Evolutionary conservation across 2,113 vertebrate genomes (phyloP), one percentile per base, ranked within the genome.

Genomic region (Leptosomus discolor): DNA sequence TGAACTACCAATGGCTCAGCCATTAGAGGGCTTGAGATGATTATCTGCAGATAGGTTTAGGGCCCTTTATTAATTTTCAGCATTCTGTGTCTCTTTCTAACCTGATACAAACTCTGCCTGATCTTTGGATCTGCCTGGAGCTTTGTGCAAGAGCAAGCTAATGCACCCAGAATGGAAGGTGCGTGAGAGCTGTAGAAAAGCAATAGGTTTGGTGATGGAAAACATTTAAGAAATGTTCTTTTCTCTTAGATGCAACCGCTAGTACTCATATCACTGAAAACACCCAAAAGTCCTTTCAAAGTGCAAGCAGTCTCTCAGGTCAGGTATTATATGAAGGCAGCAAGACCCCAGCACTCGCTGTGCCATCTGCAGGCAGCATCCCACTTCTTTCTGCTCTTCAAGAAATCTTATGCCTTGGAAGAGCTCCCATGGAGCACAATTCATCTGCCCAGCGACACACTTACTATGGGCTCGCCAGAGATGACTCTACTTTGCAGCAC

Each of bases 271-370:
- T 15, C 20, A 61, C 32, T 5, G 8, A 36, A 77, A 84, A 34
- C 22, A 78, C 2, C 19, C 29, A 5, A 12, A 76, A 89, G 17
- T 15, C 34, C 21, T 54, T 92, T 29, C 70, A 32, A n/a, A 65
- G 34, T 5, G 3, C 27, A 30, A 29, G 27, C 5, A 58, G 24
- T 27, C 36, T 74, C 60, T 81, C 32, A 70, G 57, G 30, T 48
- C 30, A 65, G 57, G 22, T 15, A 3, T 48, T 34, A 30, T 0
- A 1, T 5, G 29, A 39, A 54, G 45, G 43, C 23, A 78, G 24
- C 41, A 80, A n/a, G 45, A 74, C 6, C 22, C 46, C 30, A 67
- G 22, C 2, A 1, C 19, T 45, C 11, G 0, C 56, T 1, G 0
- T 27, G 21, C 53, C 29, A 12, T 41, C 41, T 91, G 19, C 63